Evolutionary conservation across 2,888 invertebrate species (phyloP).

Genomic region (Drosophila atroscutellata): DNA sequence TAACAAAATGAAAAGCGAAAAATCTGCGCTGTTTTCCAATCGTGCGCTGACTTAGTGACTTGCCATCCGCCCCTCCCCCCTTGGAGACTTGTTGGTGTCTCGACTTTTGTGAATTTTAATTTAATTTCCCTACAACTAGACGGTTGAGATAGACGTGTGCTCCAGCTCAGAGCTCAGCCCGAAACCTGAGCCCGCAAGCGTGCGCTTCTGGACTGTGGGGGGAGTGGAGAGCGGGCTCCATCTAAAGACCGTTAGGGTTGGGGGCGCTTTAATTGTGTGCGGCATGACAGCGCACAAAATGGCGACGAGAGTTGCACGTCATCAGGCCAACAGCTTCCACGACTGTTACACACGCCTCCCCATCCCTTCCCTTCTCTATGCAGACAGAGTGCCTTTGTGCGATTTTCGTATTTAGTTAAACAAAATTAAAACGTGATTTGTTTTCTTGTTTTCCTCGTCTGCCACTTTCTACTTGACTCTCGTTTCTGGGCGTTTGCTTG

Average conservation of each 20-base stretch:
- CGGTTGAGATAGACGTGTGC: slow-evolving; percentile 75
- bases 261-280: slow-evolving; percentile 78
- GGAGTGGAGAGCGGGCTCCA: slow-evolving; percentile 2
- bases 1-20: slow-evolving; percentile 49
- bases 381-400: slow-evolving; percentile 49
- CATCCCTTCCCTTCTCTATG: neutral
- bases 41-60: slow-evolving; percentile 72
- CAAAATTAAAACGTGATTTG: slow-evolving; percentile 84
- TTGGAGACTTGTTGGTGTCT: slow-evolving; percentile 28
- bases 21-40: slow-evolving; percentile 74
- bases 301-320: slow-evolving; percentile 77
- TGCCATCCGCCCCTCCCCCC: slow-evolving; percentile 5
- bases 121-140: slow-evolving; percentile 78
- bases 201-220: neutral
- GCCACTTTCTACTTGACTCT: slow-evolving; percentile 51
- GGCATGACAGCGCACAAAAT: slow-evolving; percentile 81
- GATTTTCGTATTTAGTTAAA: slow-evolving; percentile 83
- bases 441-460: slow-evolving; percentile 79
- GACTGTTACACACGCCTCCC: neutral
- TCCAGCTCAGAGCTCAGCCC: slow-evolving; percentile 62
- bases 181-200: slow-evolving; percentile 14
- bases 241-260: slow-evolving; percentile 47
- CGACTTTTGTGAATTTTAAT: slow-evolving; percentile 77
- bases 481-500: slow-evolving; percentile 51
- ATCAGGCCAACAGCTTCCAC: slow-evolving; percentile 57